Conservation (phyloP, 1,140 invertebrate species). For the Phymastichus coffea region DNA sequence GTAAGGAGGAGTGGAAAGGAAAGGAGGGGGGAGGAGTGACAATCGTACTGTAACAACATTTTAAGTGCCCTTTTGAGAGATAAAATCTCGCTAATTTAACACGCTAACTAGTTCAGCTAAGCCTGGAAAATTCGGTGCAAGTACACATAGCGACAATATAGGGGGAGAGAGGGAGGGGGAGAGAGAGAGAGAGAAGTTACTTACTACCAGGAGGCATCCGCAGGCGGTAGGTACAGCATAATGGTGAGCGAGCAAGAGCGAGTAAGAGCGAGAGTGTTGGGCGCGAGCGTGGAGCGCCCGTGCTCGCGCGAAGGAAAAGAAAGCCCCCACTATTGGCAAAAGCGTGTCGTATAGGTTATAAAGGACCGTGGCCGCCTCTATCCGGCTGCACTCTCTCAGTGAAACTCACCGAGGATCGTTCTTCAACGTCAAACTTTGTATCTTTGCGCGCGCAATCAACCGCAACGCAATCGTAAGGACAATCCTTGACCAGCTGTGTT, state of each 20-base stretch:
- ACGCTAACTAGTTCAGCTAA: too few relatives aligned
- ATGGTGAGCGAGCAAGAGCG: constrained; percentile 22
- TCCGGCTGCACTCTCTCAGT: constrained; percentile 56
- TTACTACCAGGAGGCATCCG: too few relatives aligned
- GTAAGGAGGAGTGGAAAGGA: too few relatives aligned
- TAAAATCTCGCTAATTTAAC: too few relatives aligned
- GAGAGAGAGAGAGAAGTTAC: too few relatives aligned
- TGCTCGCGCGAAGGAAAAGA: constrained; percentile 30
- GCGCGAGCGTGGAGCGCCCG: background rate
- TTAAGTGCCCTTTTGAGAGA: too few relatives aligned
- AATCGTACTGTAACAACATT: too few relatives aligned
- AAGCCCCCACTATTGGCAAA: constrained; percentile 39
- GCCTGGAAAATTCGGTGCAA: too few relatives aligned
- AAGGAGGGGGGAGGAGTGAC: background rate
- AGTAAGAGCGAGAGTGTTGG: background rate
- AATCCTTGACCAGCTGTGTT: background rate
- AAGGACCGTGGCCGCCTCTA: constrained; percentile 51
- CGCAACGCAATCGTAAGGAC: too few relatives aligned
- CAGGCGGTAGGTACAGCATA: too few relatives aligned
- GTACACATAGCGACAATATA: too few relatives aligned
- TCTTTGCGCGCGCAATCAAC: constrained; percentile 31
- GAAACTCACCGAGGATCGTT: constrained; percentile 52
- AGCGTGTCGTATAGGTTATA: constrained; percentile 53
- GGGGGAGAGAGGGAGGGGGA: too few relatives aligned
- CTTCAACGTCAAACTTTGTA: constrained; percentile 28